Percentiles rank a stretch among this genome's conserved stretches.
Conservation (phyloP, 2,797 vertebrate genomes). For the Nyctibius grandis region DNA sequence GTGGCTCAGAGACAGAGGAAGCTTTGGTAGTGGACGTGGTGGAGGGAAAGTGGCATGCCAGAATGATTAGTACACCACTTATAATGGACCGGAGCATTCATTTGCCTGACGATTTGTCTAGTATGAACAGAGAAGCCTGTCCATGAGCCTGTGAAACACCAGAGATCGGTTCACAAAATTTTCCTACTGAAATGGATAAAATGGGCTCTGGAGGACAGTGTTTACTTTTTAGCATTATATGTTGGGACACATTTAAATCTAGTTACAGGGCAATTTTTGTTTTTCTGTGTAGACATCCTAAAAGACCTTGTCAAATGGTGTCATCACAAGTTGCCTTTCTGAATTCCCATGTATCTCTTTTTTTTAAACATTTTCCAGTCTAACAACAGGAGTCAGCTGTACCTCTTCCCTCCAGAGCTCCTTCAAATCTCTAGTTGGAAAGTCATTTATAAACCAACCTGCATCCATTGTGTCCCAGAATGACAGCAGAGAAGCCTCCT, state of each 20-base stretch:
- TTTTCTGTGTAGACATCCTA: neutral
- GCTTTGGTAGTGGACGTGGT: neutral
- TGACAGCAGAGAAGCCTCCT: neutral
- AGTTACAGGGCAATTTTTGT: neutral
- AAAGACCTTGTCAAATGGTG: neutral
- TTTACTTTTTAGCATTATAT: neutral
- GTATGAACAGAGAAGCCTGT: neutral
- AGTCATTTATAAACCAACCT: neutral
- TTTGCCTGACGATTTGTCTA: neutral
- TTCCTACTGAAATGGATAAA: neutral
- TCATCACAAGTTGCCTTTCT: neutral
- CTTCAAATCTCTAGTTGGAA: neutral
- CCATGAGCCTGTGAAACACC: neutral
- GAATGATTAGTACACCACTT: neutral
- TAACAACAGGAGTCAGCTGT: neutral
- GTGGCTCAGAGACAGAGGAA: neutral
- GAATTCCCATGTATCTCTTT: neutral
- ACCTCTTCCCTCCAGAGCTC: neutral
- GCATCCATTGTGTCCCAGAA: neutral
- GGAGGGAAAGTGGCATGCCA: neutral
- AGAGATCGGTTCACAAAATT: neutral
- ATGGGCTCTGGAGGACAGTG: neutral
- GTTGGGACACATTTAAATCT: neutral
- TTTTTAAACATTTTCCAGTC: neutral
- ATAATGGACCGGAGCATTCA: rapidly evolving